Percentiles rank a stretch among this genome's conserved stretches.
Conservation (phyloP, 2,113 vertebrate genomes). For the Atlantisia rogersi region DNA sequence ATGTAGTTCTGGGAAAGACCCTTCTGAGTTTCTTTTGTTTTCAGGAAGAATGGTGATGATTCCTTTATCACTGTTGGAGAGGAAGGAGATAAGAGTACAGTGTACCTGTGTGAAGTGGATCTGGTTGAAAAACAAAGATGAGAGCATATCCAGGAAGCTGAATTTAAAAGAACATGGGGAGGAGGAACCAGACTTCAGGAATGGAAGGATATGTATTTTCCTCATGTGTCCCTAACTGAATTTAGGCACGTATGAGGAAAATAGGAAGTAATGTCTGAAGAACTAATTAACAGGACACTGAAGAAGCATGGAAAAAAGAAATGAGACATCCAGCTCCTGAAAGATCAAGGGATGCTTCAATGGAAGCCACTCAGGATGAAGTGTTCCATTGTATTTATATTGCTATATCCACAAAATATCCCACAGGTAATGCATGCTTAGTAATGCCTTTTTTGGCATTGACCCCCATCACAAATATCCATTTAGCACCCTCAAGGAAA, state of each 20-base stretch:
- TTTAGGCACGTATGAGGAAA: neutral
- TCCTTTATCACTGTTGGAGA: neutral
- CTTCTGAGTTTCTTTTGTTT: neutral
- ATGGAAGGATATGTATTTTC: neutral
- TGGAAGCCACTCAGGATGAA: neutral
- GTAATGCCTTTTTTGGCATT: neutral
- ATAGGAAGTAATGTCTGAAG: neutral
- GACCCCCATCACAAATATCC: neutral
- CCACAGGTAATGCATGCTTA: neutral
- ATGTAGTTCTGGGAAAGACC: neutral
- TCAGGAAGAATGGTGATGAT: neutral
- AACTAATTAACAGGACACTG: neutral
- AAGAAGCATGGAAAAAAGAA: neutral
- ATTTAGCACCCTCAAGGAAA: neutral
- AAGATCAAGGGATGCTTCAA: neutral
- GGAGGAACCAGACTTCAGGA: neutral
- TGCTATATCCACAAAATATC: neutral
- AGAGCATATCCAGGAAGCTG: neutral
- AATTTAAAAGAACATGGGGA: neutral
- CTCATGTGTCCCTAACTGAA: neutral
- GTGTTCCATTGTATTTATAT: neutral
- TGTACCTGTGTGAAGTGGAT: neutral
- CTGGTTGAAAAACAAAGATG: neutral
- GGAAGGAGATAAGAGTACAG: neutral
- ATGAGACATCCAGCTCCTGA: neutral